Percentiles rank a stretch among this genome's conserved stretches.
These are phyloP conservation scores for Podarcis muralis DNA, from an alignment of 2,113 vertebrate genomes.

Conservation along the genomic window DNA sequence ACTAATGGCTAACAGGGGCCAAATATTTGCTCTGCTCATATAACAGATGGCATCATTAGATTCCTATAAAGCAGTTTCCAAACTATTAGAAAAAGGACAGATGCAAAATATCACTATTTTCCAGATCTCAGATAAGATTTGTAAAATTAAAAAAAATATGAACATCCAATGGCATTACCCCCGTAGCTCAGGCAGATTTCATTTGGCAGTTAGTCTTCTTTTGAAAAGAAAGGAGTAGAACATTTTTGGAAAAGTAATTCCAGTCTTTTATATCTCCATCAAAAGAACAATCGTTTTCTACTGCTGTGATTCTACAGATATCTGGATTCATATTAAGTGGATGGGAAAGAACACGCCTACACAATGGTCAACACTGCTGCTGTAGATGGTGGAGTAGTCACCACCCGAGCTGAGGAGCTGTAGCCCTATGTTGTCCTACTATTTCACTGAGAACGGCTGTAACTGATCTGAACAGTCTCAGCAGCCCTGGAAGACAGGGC, in stretches of 20 bases:
- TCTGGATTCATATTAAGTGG: not conserved
- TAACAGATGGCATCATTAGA: not conserved
- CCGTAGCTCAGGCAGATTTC: not conserved
- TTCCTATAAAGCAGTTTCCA: not conserved
- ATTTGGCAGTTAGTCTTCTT: not conserved
- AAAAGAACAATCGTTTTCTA: not conserved
- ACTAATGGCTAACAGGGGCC: not conserved
- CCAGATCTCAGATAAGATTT: not conserved
- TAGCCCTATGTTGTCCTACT: too few relatives aligned
- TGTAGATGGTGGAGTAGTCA: too few relatives aligned
- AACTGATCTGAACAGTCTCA: too few relatives aligned
- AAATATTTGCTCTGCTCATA: not conserved
- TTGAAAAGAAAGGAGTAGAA: not conserved
- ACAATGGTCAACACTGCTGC: not conserved
- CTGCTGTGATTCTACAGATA: not conserved
- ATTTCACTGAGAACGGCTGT: too few relatives aligned
- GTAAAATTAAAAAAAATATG: not conserved
- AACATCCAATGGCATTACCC: not conserved
- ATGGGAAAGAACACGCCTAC: not conserved
- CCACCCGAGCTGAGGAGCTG: too few relatives aligned
- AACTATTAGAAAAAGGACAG: not conserved
- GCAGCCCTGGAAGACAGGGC: too few relatives aligned
- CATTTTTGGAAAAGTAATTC: not conserved
- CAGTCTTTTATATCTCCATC: not conserved
- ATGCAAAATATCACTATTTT: not conserved